Evolutionary conservation across 1,140 invertebrate genomes (phyloP), one percentile per base, ranked within the genome.

Genomic region (Bombus waltoni): DNA sequence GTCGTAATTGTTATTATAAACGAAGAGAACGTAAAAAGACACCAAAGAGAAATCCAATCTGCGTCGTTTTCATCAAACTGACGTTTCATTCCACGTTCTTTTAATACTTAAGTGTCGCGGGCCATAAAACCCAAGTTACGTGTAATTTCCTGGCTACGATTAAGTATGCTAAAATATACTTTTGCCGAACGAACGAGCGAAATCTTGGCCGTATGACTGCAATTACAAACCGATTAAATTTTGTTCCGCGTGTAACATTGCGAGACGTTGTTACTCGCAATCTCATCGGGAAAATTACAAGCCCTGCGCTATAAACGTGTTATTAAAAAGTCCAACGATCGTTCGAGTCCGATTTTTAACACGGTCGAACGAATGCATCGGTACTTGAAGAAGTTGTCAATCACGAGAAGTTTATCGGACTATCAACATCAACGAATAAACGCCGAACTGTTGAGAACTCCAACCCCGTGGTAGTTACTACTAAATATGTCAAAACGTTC

Each of bases 211-310:
- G 28, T 13, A 22, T 11, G 13, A 3, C 57, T 5, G 15, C 40
- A 78, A 78, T 78, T 62, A 59, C 38, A n/a, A 38, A 25, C 38
- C 57, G 76, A 78, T 78, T 65, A 65, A 13, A 62, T 59, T 59
- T 77, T 59, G 25, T 42, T 62, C 75, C n/a, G 13, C 38, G 40
- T 25, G 38, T 25, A 62, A 32, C 42, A 78, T 44, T 66, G 47
- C n/a, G 13, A 18, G 22, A 22, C 59, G 32, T 78, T 78, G 44
- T 40, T 28, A 8, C 3, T 35, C 76, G 22, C 59, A 25, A 44
- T 35, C 40, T 28, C 22, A 28, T 15, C 11, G 11, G 9, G 3
- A 47, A 79, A 79, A 79, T 68, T 79, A 32, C 32, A 47, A 32
- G 40, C 4, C 28, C 25, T 15, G 25, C n/a, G 22, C 32, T 3